These are phyloP conservation scores for Anolis sagrei DNA, from an alignment of 2,113 vertebrate genomes.

Conservation along the genomic window DNA sequence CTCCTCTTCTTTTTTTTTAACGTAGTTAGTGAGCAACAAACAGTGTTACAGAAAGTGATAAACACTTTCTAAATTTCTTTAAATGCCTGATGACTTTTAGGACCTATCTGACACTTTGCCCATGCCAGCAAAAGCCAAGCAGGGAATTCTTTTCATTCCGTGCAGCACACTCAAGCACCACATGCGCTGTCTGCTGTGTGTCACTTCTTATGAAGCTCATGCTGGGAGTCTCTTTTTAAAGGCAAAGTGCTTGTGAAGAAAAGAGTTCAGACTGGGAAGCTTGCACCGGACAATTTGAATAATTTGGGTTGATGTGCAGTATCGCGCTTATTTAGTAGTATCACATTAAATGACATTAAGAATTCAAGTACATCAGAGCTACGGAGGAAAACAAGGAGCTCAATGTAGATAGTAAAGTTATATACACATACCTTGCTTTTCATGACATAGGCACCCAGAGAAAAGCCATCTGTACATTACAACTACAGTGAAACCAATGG, in stretches of 20 bases:
- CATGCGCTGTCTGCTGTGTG: constrained; percentile 82
- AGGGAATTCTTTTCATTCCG: constrained; percentile 72
- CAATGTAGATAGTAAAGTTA: not conserved
- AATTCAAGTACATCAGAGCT: constrained; percentile 51
- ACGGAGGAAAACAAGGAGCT: constrained; percentile 37
- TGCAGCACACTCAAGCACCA: constrained; percentile 75
- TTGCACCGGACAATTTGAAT: constrained; percentile 66
- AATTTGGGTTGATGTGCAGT: constrained; percentile 56
- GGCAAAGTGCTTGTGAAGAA: constrained; percentile 75
- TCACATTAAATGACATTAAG: constrained; percentile 57
- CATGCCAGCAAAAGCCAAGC: constrained; percentile 76
- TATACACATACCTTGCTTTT: no score
- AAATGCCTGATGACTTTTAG: constrained; percentile 77
- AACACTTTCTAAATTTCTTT: constrained; percentile 69
- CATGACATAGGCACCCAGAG: no score
- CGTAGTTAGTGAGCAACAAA: constrained; percentile 72
- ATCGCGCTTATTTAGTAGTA: constrained; percentile 55
- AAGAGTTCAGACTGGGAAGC: constrained; percentile 73
- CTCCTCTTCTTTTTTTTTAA: constrained; percentile 78
- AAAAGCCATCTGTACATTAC: no score
- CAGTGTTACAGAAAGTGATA: constrained; percentile 78
- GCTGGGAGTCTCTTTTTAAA: constrained; percentile 81
- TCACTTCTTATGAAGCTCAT: constrained; percentile 77
- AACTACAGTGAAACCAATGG: no score
- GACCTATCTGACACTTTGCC: constrained; percentile 76